Base-by-base conservation (phyloP, 1,140 invertebrate genomes). In the Calephelis nemesis region DNA sequence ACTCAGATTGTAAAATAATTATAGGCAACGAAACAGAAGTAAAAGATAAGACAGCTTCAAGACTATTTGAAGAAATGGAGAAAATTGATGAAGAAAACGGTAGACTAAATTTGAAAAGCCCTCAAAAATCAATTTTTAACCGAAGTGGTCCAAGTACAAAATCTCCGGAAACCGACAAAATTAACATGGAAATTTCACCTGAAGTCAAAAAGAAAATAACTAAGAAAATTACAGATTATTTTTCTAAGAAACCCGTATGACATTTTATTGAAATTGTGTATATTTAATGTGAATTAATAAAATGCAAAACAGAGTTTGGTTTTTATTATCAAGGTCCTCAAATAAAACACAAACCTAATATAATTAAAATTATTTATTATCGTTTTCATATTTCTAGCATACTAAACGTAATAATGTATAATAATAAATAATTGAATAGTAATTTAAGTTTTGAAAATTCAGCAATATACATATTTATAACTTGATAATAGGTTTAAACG, bases 301-400 rank as follows among this genome's bases (percentile, higher is more conserved):
- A 45, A 45, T 45, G 42, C 8, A 7, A 7, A 45, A 45, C 8
- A 45, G 4, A 45, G 6, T 45, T 45, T 45, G 42, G 6, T 45
- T 45, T 45, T 45, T 45, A 7, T 45, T 45, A 19, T 19, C 50
- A 19, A 52, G 39, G 40, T 8, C 6, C 7, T 30, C 11, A 75
- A 92, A 92, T 89, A 81, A 92, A 87, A 90, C 85, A 78, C 81
- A 69, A 68, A 78, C 81, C 77, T 91, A 90, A 90, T 92, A 92
- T 92, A 92, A 92, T 92, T 92, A 92, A 92, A 92, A 92, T 92
- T 92, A 92, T 92, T 92, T 92, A 92, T 92, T 92, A 92, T 93
- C 92, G 87, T 92, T 92, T 91, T 93, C 88, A 93, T 92, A 93
- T 90, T 91, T 92, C 92, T 92, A 93, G 92, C 91, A 92, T 92